Evolutionary conservation across 2,888 invertebrate genomes (phyloP), one percentile per base, ranked within the genome.

Genomic region (Andrena flavipes): DNA sequence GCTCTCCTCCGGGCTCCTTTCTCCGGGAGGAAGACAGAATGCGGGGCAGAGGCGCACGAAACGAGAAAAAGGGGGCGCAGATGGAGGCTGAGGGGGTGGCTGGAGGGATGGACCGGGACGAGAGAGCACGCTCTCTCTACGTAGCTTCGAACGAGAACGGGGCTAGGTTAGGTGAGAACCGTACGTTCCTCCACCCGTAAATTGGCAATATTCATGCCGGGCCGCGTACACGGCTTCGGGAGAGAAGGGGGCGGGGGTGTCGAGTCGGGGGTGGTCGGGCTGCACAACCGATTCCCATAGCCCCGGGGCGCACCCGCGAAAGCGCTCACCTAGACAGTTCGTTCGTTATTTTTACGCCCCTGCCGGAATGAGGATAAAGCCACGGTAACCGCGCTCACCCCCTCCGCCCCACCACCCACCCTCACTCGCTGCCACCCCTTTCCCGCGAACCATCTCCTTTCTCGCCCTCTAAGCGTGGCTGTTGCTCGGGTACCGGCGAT

Each of bases 161-260:
- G 80, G 85, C 72, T 82, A 86, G 87, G 87, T 89, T 90, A 87
- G 88, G 87, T 86, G 89, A 90, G 88, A 90, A 91, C 90, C 90
- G 91, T 91, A 91, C 89, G 91, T 91, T 91, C 88, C 88, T 88
- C 87, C 82, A 85, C 83, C 88, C 91, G 89, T 90, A 91, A 91
- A 91, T 90, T 92, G 91, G 89, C 90, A 90, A 91, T 91, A 90
- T 91, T 91, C 91, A 91, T 91, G 89, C 90, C 88, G 87, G 78
- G 87, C 88, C 87, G 88, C 89, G 89, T 88, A 89, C 88, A 86
- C 89, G 87, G 82, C 83, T 84, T 84, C 81, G 49, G 68, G 76
- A 69, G 75, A 29, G 74, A 60, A 33, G 60, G 62, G 64, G 65
- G 54, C 49, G 20, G 13, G 8, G 60, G 59, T 64, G n/a, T 48